phyloP scores from a whole-genome alignment of 2,888 invertebrate genomes.

The Pinctada fucata region DNA sequence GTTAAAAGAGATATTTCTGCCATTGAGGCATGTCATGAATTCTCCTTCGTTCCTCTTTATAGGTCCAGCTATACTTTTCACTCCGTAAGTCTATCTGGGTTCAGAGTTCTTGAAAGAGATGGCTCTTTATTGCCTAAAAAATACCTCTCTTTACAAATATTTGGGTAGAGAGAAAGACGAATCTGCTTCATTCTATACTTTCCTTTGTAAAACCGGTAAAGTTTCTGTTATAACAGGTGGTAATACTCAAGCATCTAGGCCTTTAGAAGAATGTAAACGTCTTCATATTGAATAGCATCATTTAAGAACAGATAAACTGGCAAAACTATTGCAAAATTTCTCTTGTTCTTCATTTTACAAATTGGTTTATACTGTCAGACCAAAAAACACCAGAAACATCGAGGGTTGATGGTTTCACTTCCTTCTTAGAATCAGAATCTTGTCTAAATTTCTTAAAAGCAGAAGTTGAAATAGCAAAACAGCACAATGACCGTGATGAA shows the following conservation, averaged over 20 bases:
- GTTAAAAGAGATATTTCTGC: conserved; percentile 33
- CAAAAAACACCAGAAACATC: conserved; percentile 35
- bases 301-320: too few relatives aligned
- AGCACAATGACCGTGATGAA: background rate
- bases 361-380: conserved; percentile 48
- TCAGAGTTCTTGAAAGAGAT: conserved; percentile 26
- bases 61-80: conserved; percentile 49
- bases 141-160: conserved; percentile 39
- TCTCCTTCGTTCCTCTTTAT: conserved; percentile 38
- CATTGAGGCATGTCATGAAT: conserved; percentile 29
- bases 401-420: conserved; percentile 40
- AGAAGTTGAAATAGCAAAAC: conserved; percentile 37
- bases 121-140: conserved; percentile 33
- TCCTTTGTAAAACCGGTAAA: conserved; percentile 18
- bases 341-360: conserved; percentile 48
- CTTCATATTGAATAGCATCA: too few relatives aligned
- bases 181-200: conserved; percentile 26
- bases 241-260: conserved; percentile 33
- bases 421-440: conserved; percentile 35
- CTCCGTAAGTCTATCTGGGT: conserved; percentile 42
- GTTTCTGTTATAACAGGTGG: conserved; percentile 11
- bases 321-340: conserved; percentile 30
- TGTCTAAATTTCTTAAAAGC: conserved; percentile 48
- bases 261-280: conserved; percentile 27
- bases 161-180: conserved; percentile 26